Evolutionary conservation across 2,888 invertebrate genomes (phyloP).

Genomic region (Galeopsomyia nigrocyanea): DNA sequence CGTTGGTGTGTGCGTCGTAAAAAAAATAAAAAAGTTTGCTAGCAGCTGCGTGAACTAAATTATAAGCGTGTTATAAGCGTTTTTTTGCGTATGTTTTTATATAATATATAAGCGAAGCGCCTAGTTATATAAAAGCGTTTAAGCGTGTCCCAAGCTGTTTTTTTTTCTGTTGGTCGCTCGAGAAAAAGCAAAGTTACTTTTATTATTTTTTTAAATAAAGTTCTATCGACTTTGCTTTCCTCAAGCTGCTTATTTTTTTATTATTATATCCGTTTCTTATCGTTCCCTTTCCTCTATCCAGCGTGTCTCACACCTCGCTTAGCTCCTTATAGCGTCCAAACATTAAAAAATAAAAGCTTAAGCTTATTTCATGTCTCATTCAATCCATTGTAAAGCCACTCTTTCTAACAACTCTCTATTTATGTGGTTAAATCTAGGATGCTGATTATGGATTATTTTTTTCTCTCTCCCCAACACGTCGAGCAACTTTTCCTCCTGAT

Average conservation of each 20-base stretch:
- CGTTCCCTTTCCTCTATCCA: conserved; percentile 43
- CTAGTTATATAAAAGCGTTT: conserved; percentile 14
- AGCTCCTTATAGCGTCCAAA: conserved; percentile 28
- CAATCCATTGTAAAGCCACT: conserved; percentile 33
- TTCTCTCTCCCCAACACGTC: conserved; percentile 27
- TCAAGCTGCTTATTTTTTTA: not conserved
- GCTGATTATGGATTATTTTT: too few relatives aligned
- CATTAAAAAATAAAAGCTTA: conserved; percentile 17
- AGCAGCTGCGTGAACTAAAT: conserved; percentile 38
- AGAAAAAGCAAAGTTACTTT: conserved; percentile 23
- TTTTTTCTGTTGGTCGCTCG: conserved; percentile 3
- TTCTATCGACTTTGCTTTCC: conserved; percentile 18
- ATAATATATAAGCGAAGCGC: conserved; percentile 5
- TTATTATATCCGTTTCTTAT: conserved; percentile 27
- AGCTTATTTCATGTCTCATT: conserved; percentile 29
- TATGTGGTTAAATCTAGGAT: not conserved
- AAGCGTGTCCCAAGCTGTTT: conserved; percentile 28
- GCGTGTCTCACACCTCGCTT: conserved; percentile 33
- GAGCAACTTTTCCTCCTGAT: conserved; percentile 49
- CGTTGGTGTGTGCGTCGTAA: not conserved
- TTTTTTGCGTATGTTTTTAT: conserved; percentile 34
- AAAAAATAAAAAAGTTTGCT: conserved; percentile 10
- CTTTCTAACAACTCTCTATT: not conserved
- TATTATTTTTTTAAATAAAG: not conserved
- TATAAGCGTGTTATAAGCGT: conserved; percentile 41